Evolutionary conservation across 2,113 vertebrate genomes (phyloP).

Genomic region (Psilopogon haemacephalus): DNA sequence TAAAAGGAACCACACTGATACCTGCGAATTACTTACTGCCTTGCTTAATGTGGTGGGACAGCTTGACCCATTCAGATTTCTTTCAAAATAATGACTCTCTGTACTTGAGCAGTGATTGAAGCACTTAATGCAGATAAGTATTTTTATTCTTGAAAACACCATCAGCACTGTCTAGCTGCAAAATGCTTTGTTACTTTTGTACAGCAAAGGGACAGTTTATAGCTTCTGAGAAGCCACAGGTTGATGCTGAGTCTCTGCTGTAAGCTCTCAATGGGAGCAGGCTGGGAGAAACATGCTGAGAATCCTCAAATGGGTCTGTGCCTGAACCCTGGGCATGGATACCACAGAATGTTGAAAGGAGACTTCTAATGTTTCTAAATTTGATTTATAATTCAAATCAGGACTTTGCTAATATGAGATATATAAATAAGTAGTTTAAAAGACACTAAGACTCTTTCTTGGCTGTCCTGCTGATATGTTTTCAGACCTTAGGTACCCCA

Average conservation of each 20-base stretch:
- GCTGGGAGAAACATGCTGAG: background rate
- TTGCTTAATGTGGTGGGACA: background rate
- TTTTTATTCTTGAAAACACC: background rate
- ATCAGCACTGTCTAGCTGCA: background rate
- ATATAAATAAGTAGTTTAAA: background rate
- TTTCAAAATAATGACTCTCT: background rate
- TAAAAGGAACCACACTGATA: fast-evolving
- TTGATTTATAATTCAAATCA: background rate
- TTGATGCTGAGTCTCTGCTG: background rate
- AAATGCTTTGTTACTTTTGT: background rate
- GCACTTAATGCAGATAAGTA: background rate
- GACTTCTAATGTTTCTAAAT: background rate
- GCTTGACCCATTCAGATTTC: background rate
- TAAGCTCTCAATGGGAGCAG: background rate
- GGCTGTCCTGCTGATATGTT: fast-evolving
- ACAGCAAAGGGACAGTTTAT: background rate
- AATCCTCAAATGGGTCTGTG: background rate
- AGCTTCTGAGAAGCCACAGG: background rate
- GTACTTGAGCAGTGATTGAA: background rate
- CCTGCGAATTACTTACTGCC: background rate
- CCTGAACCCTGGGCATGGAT: background rate
- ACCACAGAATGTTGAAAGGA: fast-evolving
- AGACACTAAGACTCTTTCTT: background rate
- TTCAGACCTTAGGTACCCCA: background rate
- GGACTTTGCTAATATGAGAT: background rate